Evolutionary conservation across 2,113 vertebrate species (phyloP), one percentile per base, ranked within the genome.

Genomic region (Prunella himalayana): DNA sequence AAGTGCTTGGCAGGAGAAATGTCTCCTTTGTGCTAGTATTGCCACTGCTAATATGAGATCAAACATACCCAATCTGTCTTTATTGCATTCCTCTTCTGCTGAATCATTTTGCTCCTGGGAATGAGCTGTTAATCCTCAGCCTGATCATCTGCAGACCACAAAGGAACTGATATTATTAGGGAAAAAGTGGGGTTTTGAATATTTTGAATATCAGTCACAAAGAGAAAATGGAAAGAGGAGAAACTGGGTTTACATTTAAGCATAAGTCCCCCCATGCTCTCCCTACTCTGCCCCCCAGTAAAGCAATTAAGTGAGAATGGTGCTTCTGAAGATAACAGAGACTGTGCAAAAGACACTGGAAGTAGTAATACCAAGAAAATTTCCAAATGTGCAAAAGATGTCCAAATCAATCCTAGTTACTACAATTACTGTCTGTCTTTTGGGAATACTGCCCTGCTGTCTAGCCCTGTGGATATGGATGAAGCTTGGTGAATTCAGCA

Each of bases 261-360:
- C 4, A 4, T 21, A 35, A 42, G 47, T 44, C 6, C 1, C 2
- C 20, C 2, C 0, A 0, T 1, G 1, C 5, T 23, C 7, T 6
- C 7, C 28, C 33, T 37, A 3, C n/a, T 13, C 15, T 12, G 4
- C 33, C 10, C 31, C 47, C 15, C n/a, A n/a, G 4, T 42, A 66
- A 60, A 60, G 51, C 69, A 72, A 66, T 42, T 37, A 41, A 61
- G 35, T 41, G 64, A 44, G 22, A 78, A 54, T 13, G 51, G 30
- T 50, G 54, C 49, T 92, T 33, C 19, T 54, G 53, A 54, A 54
- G 1, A 9, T 13, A 54, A 54, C 53, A 54, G 47, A 42, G 22
- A 13, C 19, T 68, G 63, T 71, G 41, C 27, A 82, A 54, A 9
- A 68, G 31, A 50, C 0, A 4, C 60, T 7, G 9, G 47, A 53